Conservation (phyloP, 2,113 vertebrate species). For the Progne subis region DNA sequence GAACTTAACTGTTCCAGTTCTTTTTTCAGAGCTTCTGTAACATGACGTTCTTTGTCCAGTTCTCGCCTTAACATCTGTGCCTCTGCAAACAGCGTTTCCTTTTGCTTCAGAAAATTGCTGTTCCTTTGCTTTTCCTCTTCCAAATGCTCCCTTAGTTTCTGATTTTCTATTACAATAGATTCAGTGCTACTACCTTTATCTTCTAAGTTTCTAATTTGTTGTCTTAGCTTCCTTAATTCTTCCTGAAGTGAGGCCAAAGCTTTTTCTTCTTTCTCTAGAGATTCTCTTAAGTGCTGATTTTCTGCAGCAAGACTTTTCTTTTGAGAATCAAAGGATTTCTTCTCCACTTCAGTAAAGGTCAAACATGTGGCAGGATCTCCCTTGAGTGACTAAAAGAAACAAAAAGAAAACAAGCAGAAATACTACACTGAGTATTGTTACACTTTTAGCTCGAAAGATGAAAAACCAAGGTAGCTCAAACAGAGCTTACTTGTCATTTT, state of each 20-base stretch:
- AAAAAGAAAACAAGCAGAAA: not conserved
- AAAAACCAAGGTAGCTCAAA: not conserved
- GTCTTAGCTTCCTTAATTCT: slow-evolving; percentile 83
- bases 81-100: slow-evolving; percentile 81
- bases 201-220: slow-evolving; percentile 83
- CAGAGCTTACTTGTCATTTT: not conserved
- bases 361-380: slow-evolving; percentile 78
- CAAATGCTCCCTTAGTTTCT: slow-evolving; percentile 84
- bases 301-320: slow-evolving; percentile 79
- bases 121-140: slow-evolving; percentile 83
- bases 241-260: slow-evolving; percentile 82
- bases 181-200: slow-evolving; percentile 77
- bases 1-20: slow-evolving; percentile 78
- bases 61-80: slow-evolving; percentile 82
- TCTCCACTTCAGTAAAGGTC: slow-evolving; percentile 75
- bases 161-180: slow-evolving; percentile 82
- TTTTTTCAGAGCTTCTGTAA: slow-evolving; percentile 77
- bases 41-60: slow-evolving; percentile 81
- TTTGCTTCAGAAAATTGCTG: slow-evolving; percentile 79
- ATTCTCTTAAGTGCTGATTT: slow-evolving; percentile 83
- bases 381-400: slow-evolving; percentile 74
- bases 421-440: not conserved
- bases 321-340: slow-evolving; percentile 73
- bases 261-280: slow-evolving; percentile 84
- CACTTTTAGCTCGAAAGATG: slow-evolving; percentile 64